Conservation (phyloP, 1,140 invertebrate species). For the Bactericera cockerelli region DNA sequence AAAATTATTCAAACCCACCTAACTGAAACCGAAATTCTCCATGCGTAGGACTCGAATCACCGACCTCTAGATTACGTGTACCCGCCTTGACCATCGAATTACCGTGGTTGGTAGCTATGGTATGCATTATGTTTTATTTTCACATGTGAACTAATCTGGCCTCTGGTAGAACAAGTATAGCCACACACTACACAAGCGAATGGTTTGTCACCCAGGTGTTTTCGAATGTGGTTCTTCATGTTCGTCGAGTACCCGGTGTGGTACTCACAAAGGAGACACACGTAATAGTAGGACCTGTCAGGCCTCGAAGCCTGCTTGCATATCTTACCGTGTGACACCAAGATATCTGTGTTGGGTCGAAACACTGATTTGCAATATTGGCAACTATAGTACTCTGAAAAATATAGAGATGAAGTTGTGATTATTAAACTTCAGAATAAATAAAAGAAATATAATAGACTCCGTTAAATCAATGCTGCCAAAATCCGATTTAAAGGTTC, state of each 20-base stretch:
- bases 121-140: slow-evolving; percentile 2
- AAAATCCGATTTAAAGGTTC: no score
- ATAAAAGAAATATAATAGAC: no score
- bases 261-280: not conserved
- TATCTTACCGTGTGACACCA: not conserved
- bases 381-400: not conserved
- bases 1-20: no score
- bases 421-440: no score
- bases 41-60: no score
- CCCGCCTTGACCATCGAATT: no score
- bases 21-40: no score
- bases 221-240: slow-evolving; percentile 28
- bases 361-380: not conserved
- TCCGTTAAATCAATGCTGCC: no score
- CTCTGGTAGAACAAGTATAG: slow-evolving; percentile 6
- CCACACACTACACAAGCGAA: slow-evolving; percentile 30
- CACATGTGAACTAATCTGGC: slow-evolving; percentile 6
- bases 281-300: not conserved
- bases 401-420: no score
- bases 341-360: not conserved
- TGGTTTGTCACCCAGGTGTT: slow-evolving; percentile 31
- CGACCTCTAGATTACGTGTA: no score
- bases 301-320: not conserved
- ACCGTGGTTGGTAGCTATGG: no score
- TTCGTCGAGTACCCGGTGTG: not conserved